Conservation (phyloP, 2,113 vertebrate species). For the Bungarus multicinctus region DNA sequence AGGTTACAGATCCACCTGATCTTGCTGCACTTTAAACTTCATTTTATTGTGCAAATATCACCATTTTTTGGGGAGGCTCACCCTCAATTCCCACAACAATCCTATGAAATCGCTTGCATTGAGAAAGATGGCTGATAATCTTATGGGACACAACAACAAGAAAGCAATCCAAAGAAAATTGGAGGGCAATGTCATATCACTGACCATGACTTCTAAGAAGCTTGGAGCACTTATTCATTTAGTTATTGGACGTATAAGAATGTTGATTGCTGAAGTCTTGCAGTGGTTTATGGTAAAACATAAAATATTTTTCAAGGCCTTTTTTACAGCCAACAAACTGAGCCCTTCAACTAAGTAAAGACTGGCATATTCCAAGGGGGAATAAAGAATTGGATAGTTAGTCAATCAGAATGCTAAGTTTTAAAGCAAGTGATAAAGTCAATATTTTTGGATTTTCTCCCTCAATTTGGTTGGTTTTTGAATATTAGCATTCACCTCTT, state of each 20-base stretch:
- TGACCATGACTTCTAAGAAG: neutral
- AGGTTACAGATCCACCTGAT: neutral
- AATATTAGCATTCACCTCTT: neutral
- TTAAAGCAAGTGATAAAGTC: neutral
- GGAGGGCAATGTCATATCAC: neutral
- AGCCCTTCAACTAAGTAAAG: neutral
- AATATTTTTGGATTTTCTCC: neutral
- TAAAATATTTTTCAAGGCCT: neutral
- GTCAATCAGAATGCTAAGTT: neutral
- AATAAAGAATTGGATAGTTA: neutral
- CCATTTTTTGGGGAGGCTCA: neutral
- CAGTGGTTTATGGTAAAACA: neutral
- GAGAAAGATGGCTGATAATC: neutral
- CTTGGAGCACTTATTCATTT: neutral
- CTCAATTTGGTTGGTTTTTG: neutral
- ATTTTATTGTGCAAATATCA: neutral
- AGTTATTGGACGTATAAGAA: neutral
- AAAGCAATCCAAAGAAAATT: neutral
- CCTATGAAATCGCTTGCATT: neutral
- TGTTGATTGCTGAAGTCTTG: neutral
- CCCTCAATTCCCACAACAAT: neutral
- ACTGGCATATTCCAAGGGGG: neutral
- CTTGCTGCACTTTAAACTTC: neutral
- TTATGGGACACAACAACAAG: neutral
- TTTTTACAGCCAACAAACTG: neutral